phyloP scores from a whole-genome alignment of 2,797 vertebrate species.

The Aythya fuligula region DNA sequence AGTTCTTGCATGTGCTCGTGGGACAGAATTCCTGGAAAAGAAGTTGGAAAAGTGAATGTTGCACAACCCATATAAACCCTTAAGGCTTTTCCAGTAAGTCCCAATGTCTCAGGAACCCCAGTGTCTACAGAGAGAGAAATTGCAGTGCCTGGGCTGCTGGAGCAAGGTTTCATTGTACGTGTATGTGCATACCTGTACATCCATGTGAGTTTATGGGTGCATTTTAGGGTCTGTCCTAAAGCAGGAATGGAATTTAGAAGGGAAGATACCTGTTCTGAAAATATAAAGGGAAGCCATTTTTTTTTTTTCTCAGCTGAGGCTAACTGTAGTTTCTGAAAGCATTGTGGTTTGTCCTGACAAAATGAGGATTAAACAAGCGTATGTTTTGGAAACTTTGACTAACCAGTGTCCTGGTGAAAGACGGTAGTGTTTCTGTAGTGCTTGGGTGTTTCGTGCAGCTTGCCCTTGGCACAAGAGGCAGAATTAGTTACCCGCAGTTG shows the following conservation, averaged over 20 bases:
- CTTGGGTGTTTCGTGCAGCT: background rate
- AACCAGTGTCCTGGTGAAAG: background rate
- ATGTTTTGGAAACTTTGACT: slow-evolving; percentile 18
- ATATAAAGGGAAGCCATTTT: background rate
- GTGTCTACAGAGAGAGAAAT: background rate
- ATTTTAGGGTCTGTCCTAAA: background rate
- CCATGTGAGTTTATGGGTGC: fast-evolving
- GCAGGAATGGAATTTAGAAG: background rate
- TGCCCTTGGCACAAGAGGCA: background rate
- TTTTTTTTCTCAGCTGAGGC: background rate
- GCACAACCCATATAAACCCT: fast-evolving
- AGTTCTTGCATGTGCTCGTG: background rate
- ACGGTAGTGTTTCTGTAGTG: fast-evolving
- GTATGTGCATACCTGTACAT: fast-evolving
- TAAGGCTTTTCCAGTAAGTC: background rate
- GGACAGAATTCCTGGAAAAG: background rate
- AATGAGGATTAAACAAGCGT: background rate
- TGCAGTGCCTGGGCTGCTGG: background rate
- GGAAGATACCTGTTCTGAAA: background rate
- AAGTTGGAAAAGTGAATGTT: background rate
- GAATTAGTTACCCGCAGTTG: background rate
- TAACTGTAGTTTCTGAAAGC: background rate
- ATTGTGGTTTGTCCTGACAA: background rate
- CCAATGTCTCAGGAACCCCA: background rate
- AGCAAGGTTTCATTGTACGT: background rate